These are phyloP conservation scores for Norana najaformis DNA, from an alignment of 2,888 invertebrate genomes.

Conservation along the genomic window DNA sequence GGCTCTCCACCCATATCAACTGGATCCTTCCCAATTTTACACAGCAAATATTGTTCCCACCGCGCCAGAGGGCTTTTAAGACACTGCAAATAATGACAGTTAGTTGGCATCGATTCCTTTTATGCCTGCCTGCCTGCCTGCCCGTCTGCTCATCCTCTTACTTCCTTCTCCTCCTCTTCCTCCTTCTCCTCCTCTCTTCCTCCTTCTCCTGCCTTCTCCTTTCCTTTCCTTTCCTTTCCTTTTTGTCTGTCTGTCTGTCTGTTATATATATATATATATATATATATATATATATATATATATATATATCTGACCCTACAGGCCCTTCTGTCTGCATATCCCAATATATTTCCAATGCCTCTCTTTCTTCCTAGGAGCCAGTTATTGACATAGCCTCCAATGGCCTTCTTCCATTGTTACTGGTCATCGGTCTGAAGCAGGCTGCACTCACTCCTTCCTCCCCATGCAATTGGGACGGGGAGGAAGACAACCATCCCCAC, in stretches of 20 bases:
- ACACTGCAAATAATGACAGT: neutral
- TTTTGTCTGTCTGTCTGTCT: neutral
- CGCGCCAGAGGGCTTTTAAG: neutral
- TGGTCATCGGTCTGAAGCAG: neutral
- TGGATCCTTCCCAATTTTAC: neutral
- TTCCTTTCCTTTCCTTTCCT: too few species aligned
- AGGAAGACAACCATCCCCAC: neutral
- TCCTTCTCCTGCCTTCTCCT: neutral
- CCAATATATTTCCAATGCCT: neutral
- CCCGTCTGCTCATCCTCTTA: neutral
- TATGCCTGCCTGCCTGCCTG: neutral
- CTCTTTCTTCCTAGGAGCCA: neutral
- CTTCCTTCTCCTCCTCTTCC: neutral
- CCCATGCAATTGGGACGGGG: neutral
- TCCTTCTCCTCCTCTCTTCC: neutral
- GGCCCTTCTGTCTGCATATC: neutral
- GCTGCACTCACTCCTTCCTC: neutral
- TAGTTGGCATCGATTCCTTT: neutral
- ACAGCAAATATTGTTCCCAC: neutral
- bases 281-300: neutral
- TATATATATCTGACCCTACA: too few species aligned
- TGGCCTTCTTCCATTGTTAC: neutral
- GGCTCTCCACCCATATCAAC: neutral
- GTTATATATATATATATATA: neutral
- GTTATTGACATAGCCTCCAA: neutral